Evolutionary conservation across 1,140 invertebrate species (phyloP), one percentile per base, ranked within the genome.

Genomic region (Zelostemma sp.): DNA sequence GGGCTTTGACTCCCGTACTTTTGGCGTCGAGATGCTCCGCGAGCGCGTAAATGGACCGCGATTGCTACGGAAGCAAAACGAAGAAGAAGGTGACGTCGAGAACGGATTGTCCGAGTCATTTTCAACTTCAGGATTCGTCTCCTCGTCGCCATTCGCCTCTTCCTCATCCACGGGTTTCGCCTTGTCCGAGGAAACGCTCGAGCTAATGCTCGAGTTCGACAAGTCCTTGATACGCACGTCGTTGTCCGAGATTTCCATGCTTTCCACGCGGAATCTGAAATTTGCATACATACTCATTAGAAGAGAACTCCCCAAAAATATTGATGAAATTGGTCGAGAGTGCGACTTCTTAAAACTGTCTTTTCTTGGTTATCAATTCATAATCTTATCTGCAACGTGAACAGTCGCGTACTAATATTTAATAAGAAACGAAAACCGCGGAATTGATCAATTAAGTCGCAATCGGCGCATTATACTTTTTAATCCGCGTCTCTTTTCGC

Each of bases 161-260:
- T 64, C 48, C 9, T 6, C 14, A 1, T 33, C 35, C 33, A 21
- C 18, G 11, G 8, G 17, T 49, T 74, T 79, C 33, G 16, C 31
- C 45, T 74, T 80, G 2, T 82, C 78, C 1, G 70, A 72, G 0
- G 77, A 68, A 0, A 54, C 18, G 41, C 56, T 72, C 1, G 74
- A 63, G 35, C 63, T 67, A 3, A 75, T 47, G 0, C 59, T 63
- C 0, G 57, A 70, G 14, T 70, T 70, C 2, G 62, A 72, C 0
- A 50, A 50, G 18, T 84, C 78, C 33, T 84, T 85, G 33, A 85
- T 84, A 31, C 84, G 76, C 0, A 83, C 83, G n/a, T 86, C 84
- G 1, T 78, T 76, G 0, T 84, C 81, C 1, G 79, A 51, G 16
- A 85, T 80, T 19, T 84, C 84, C 80, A 77, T 85, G 46, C 82